Conservation (phyloP, 2,797 vertebrate species). For the Enteromius thamalakanensis region DNA sequence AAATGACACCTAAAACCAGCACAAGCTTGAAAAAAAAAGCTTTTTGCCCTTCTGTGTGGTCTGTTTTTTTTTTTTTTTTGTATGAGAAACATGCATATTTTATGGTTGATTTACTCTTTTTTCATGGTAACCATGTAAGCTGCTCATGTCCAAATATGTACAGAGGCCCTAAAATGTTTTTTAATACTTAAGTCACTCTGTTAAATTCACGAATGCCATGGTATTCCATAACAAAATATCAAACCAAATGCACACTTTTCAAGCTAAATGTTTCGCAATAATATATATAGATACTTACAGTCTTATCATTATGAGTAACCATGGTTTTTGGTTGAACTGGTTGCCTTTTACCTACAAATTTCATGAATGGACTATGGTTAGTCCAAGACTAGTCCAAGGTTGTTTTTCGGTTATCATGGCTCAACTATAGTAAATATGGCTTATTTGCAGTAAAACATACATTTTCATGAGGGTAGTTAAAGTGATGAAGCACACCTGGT, state of each 20-base stretch:
- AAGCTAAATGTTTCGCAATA: neutral
- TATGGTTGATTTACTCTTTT: neutral
- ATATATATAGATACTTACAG: neutral
- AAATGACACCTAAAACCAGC: constrained; percentile 73
- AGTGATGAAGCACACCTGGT: neutral
- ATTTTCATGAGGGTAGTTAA: neutral
- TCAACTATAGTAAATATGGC: neutral
- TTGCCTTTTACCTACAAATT: neutral
- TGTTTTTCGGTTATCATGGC: neutral
- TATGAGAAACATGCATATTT: neutral
- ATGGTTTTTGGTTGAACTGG: neutral
- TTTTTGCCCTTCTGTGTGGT: constrained; percentile 59
- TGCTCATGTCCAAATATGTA: constrained; percentile 6
- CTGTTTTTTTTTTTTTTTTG: constrained; percentile 1
- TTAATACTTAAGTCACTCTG: neutral
- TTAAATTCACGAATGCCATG: neutral
- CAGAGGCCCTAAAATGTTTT: neutral
- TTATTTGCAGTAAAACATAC: neutral
- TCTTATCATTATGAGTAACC: neutral
- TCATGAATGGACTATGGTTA: neutral
- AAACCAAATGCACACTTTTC: neutral
- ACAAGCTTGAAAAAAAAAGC: constrained; percentile 66
- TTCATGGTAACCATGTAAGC: neutral
- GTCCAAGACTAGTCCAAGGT: neutral
- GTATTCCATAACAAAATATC: neutral